phyloP scores from a whole-genome alignment of 2,797 vertebrate species.

The Rachycentron canadum region DNA sequence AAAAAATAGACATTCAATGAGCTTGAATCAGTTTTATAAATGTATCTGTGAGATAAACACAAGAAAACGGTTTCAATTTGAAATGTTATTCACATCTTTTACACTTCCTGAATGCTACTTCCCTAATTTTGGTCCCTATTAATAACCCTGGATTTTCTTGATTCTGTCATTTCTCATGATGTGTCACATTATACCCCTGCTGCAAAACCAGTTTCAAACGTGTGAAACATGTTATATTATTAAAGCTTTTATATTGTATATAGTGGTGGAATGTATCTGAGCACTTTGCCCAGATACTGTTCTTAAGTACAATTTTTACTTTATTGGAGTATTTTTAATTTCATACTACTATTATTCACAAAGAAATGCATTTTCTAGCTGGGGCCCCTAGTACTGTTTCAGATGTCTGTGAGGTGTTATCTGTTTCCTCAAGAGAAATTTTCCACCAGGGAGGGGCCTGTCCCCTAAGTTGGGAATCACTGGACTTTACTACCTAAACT shows the following conservation, averaged over 20 bases:
- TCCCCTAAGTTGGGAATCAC: neutral
- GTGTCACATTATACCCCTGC: neutral
- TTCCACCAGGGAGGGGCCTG: neutral
- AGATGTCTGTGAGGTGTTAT: neutral
- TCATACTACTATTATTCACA: neutral
- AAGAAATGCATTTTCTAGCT: neutral
- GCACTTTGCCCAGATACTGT: neutral
- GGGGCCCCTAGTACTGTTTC: neutral
- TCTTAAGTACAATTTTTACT: neutral
- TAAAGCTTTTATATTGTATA: neutral
- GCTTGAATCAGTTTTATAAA: neutral
- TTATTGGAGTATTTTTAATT: neutral
- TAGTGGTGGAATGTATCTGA: neutral
- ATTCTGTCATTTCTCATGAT: neutral
- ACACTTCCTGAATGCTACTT: conserved; percentile 32
- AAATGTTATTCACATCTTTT: neutral
- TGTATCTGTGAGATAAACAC: neutral
- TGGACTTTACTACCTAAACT: neutral
- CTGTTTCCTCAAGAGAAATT: neutral
- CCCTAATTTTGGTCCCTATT: conserved; percentile 28
- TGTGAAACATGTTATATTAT: neutral
- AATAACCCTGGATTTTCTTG: conserved; percentile 6
- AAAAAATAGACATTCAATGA: conserved; percentile 8
- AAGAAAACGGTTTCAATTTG: neutral
- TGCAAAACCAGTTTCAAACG: conserved; percentile 1